phyloP scores from a whole-genome alignment of 92 coral and sea anemone genomes.

The Epizoanthus illoricatus region DNA sequence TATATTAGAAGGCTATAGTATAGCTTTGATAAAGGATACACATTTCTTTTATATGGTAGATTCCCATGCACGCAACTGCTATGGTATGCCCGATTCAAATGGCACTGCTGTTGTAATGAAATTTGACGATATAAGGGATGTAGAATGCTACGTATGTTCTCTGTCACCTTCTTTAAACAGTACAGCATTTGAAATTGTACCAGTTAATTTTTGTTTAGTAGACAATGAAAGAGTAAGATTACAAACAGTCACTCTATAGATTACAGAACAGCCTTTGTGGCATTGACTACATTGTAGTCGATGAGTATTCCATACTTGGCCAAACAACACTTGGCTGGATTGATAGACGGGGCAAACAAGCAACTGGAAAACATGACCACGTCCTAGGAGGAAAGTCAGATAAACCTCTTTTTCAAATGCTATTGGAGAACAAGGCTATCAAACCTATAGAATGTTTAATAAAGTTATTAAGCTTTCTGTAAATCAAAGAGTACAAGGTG shows the following conservation, averaged over 20 bases:
- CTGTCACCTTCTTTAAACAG: neutral
- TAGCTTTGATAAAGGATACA: slow-evolving; percentile 45
- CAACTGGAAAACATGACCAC: neutral
- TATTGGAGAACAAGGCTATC: slow-evolving; percentile 20
- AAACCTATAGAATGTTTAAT: neutral
- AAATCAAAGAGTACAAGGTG: slow-evolving; percentile 8
- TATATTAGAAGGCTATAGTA: slow-evolving; percentile 51
- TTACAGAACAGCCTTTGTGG: neutral
- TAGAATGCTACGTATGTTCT: neutral
- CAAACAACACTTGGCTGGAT: neutral
- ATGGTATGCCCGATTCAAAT: neutral
- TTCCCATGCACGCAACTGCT: neutral
- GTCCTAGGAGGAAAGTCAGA: neutral
- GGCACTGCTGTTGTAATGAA: slow-evolving; percentile 7
- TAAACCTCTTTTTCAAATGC: neutral
- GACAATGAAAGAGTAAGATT: too few relatives aligned
- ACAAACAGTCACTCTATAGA: neutral
- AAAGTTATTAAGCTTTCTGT: neutral
- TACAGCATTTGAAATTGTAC: neutral
- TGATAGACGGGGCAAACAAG: neutral
- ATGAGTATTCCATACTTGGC: neutral
- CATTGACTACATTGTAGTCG: neutral
- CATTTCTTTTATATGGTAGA: slow-evolving; percentile 44
- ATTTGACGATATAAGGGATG: neutral
- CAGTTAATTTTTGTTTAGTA: neutral